Evolutionary conservation across 2,888 invertebrate genomes (phyloP), one percentile per base, ranked within the genome.

Genomic region (Cantharis rufa): DNA sequence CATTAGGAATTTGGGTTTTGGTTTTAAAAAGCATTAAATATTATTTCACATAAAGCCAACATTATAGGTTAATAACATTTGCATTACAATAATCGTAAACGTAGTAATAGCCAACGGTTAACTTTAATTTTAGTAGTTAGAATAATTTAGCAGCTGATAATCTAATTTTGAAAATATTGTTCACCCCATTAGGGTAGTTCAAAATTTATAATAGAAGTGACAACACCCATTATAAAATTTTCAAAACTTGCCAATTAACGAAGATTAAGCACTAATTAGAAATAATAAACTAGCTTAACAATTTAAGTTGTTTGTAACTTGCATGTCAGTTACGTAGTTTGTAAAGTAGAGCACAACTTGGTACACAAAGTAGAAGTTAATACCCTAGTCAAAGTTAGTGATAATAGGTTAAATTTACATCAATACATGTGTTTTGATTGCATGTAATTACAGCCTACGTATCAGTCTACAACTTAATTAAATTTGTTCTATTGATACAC

Each of bases 271-370:
- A 66, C 64, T 66, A 66, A 66, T 66, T 66, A 24, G 21, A 18
- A 66, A 66, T 66, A 66, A 66, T 66, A 21, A 18, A 71, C 71
- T 71, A 71, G 24, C 18, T 71, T 71, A 71, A 71, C 71, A 71
- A 71, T 71, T 71, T 62, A 48, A 71, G 61, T 16, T 28, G 69
- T 71, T 48, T 71, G 21, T 21, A 71, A 71, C 71, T 71, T 71
- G 15, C 7, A 61, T 71, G 16, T 18, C 71, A 62, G 62, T 61
- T 71, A 16, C 21, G 61, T 21, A 71, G 71, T 71, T 70, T 61
- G n/a, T 10, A 62, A 71, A 71, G 21, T 61, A 62, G 21, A 62
- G 21, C 21, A 11, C 15, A 70, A 61, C 62, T 61, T 61, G 10
- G 28, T 64, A 72, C 21, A 24, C 24, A 28, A 62, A 24, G 32